Evolutionary conservation across 2,113 vertebrate species (phyloP).

Genomic region (Psilopsiagon aurifrons): DNA sequence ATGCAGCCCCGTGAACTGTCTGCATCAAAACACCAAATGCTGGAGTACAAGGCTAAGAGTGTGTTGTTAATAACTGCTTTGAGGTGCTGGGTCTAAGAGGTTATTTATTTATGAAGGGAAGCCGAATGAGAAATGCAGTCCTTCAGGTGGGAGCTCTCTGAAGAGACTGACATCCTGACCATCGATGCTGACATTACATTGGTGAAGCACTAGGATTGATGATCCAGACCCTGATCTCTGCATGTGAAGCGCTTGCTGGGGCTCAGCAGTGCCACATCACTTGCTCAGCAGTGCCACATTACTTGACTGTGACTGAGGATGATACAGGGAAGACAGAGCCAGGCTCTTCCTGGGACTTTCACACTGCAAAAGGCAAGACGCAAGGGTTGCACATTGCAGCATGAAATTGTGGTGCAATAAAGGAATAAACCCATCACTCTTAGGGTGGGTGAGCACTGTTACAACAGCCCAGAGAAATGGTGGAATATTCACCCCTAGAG

Average conservation of each 20-base stretch:
- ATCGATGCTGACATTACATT: background rate
- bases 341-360: background rate
- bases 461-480: background rate
- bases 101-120: slow-evolving; percentile 6
- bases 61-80: background rate
- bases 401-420: background rate
- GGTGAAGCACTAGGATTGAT: background rate
- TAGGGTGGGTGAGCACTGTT: background rate
- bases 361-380: background rate
- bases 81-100: background rate
- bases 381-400: background rate
- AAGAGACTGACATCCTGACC: background rate
- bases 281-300: background rate
- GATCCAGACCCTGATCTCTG: background rate
- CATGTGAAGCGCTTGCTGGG: rapidly evolving
- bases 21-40: background rate
- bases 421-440: background rate
- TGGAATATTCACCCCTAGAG: background rate
- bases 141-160: background rate
- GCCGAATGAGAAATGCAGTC: background rate
- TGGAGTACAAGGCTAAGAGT: background rate
- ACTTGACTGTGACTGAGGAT: background rate
- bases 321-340: background rate
- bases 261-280: background rate
- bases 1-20: background rate